Evolutionary conservation across 2,113 vertebrate genomes (phyloP).

Genomic region (Garra rufa): DNA sequence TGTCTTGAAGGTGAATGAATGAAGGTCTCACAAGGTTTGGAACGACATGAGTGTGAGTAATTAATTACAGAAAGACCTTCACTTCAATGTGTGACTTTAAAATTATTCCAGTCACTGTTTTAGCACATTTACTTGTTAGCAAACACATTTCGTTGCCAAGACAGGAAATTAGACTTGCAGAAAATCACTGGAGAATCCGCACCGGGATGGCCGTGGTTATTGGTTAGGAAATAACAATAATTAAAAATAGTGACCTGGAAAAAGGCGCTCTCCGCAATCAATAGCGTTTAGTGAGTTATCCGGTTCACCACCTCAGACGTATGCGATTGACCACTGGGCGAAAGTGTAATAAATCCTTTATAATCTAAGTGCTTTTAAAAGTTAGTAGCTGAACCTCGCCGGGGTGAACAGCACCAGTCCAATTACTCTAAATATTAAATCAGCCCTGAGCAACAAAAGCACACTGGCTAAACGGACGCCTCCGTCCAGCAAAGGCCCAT

Average conservation of each 20-base stretch:
- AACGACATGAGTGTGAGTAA: no score
- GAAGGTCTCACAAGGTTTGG: no score
- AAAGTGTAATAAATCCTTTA: background rate
- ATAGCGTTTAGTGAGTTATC: background rate
- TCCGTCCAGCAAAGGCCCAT: slow-evolving; percentile 56
- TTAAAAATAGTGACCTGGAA: background rate
- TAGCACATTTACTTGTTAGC: background rate
- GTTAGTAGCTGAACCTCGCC: slow-evolving; percentile 49
- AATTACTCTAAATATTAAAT: slow-evolving; percentile 68
- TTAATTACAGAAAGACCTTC: background rate
- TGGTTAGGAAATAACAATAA: background rate
- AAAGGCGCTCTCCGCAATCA: background rate
- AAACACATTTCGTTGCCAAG: background rate
- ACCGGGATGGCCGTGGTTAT: background rate
- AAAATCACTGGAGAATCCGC: background rate
- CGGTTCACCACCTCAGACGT: background rate
- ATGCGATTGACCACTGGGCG: background rate
- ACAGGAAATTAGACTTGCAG: background rate
- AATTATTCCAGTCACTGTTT: background rate
- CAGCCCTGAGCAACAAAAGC: slow-evolving; percentile 58
- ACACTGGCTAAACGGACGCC: slow-evolving; percentile 51
- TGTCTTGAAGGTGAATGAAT: no score
- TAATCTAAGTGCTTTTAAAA: slow-evolving; percentile 37
- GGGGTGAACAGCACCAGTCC: slow-evolving; percentile 61
- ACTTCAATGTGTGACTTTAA: background rate